phyloP scores from a whole-genome alignment of 2,113 vertebrate species.

The Aepyceros melampus region DNA sequence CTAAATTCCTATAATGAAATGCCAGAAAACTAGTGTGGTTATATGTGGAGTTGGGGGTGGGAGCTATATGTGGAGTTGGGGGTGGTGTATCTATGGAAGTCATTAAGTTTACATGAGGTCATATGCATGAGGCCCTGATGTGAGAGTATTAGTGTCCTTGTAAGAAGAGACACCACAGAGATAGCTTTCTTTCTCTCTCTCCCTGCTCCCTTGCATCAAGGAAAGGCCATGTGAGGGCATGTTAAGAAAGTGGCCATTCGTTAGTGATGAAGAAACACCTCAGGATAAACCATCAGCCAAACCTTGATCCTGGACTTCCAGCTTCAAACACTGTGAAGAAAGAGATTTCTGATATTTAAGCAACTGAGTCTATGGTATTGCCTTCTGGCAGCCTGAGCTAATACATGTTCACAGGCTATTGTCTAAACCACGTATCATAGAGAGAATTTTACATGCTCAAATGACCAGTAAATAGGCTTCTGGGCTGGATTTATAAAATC shows the following conservation, averaged over 20 bases:
- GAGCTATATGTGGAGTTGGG: neutral
- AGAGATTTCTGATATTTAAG: neutral
- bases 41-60: neutral
- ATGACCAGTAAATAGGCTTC: neutral
- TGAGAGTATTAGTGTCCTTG: neutral
- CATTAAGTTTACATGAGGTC: neutral
- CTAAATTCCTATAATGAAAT: neutral
- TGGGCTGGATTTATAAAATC: neutral
- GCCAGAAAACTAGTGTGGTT: neutral
- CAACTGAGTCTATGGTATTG: neutral
- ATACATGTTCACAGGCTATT: neutral
- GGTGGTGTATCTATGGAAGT: neutral
- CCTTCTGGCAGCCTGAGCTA: neutral
- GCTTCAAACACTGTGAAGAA: neutral
- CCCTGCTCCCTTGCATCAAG: neutral
- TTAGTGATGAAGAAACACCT: neutral
- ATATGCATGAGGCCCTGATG: neutral
- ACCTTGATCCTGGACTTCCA: neutral
- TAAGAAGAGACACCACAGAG: neutral
- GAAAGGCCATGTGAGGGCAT: neutral
- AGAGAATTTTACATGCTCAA: neutral
- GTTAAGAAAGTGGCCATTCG: neutral
- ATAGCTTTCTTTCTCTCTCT: neutral
- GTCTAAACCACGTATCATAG: neutral
- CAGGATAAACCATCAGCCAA: neutral